Evolutionary conservation across 2,888 invertebrate species (phyloP), one percentile per base, ranked within the genome.

Genomic region (Gibbula magus): DNA sequence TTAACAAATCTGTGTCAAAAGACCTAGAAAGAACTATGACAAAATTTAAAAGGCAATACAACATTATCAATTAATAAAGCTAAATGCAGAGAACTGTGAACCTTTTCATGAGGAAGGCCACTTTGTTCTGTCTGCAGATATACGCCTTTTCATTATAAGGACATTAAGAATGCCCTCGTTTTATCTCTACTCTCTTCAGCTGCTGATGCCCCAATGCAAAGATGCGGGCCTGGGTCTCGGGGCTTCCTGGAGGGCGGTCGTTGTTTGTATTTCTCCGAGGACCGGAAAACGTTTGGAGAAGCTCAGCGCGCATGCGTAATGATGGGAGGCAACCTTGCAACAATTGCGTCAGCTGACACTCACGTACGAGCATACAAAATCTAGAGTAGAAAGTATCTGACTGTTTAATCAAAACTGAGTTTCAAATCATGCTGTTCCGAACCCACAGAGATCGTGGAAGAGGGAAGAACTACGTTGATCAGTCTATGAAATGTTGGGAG

Each of bases 261-360:
- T n/a, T 78, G 78, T 53, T 67, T 52, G 32, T 78, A 78, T 70
- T 20, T 78, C 16, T 45, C 45, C 7, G 67, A 45, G 45, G 78
- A 78, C n/a, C n/a, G 22, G 25, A 22, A 32, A 16, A 67, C 16
- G 16, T 78, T 45, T 52, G 51, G 45, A 52, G 45, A 67, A 20
- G 78, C 78, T 22, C 78, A 78, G 32, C 66, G 67, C 39, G 78
- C 53, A 22, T 78, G 78, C 20, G 78, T 70, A 13, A 29, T 29
- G 53, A 51, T 78, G 53, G 70, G 78, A 52, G 78, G 78, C 32
- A 70, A 70, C 53, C 70, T 78, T 29, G 78, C 78, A 20, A 70
- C 52, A 16, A 32, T 78, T 35, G 32, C 67, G 2, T 70, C 78
- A 1, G 25, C 66, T 18, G 52, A 29, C 22, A 53, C 32, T n/a